Evolutionary conservation across 2,888 invertebrate species (phyloP), one percentile per base, ranked within the genome.

Genomic region (Theodoxus fluviatilis): DNA sequence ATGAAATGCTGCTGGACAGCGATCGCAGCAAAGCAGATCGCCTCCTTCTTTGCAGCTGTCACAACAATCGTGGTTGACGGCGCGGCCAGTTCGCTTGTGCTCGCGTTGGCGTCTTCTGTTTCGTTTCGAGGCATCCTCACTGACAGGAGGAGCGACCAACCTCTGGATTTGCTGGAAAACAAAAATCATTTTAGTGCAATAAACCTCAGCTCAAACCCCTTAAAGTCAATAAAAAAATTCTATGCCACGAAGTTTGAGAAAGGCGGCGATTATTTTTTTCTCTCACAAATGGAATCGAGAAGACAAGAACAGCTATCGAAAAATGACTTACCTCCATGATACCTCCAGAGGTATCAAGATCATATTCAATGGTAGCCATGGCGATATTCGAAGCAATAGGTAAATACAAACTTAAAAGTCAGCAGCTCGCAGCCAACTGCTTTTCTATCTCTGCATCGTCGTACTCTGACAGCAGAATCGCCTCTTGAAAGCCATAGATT

Each of bases 31-130:
- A 71, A 98, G 92, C 47, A 98, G 89, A 87, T 96, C 95, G 2
- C 98, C 97, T 40, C 96, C 96, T 89, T 97, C 97, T 68, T 93
- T 91, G 86, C 98, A 98, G 69, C 95, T 94, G 89, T 96, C 96
- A 85, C 98, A 98, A 76, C 92, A 92, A 84, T 97, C 96, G 84
- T 93, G 94, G 88, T 96, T 96, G 33, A 87, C 82, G 18, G 87
- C 79, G 63, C 86, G 80, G 3, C 87, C 87, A 67, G 84, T 85
- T 63, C 86, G 79, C 40, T 86, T 79, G 71, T 81, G 75, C 85
- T 93, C 93, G 22, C 75, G 59, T 33, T 73, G 80, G 69, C 80
- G 73, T 28, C 82, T 75, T 87, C 89, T 77, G 47, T 76, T 75
- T 88, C 89, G 74, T 90, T 91, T 71, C 89, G 91, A 81, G 81